Base-by-base conservation (phyloP, 2,113 vertebrate genomes). In the Callospermophilus lateralis region DNA sequence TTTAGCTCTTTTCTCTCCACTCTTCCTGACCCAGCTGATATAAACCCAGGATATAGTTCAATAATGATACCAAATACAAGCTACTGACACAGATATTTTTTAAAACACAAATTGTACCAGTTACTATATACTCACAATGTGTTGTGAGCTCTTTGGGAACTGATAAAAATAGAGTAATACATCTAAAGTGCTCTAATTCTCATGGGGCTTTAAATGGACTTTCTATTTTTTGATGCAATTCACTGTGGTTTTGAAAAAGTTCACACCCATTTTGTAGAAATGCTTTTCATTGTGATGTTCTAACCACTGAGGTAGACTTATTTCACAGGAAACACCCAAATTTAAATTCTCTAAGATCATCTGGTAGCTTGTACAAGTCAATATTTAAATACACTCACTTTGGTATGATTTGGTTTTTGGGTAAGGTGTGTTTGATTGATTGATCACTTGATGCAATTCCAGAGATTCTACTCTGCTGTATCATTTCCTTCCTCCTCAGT, bases 171-270 rank as follows among this genome's bases (percentile, higher is more conserved):
- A 94, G 26, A 85, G 1, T 42, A 70, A 79, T 37, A 30, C 24
- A 42, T 74, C 70, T 28, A 65, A 91, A 61, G 37, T 4, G 48
- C 12, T 84, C 1, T 22, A 58, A 65, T 92, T 88, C 32, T 86
- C 39, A n/a, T 48, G 9, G 2, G 79, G 2, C 45, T 94, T 84
- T 84, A 32, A 63, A 8, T 26, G 1, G 3, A 83, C n/a, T 95
- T 94, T 70, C 15, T 8, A 65, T 84, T 85, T 86, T 96, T 94
- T 84, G 26, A 37, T 86, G 2, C 11, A 90, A 58, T 24, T 74
- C 2, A 63, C 1, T 45, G 19, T 84, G 32, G 22, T 72, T 97
- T 77, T 93, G 58, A 67, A 83, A 5, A 80, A 74, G 12, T 89
- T 95, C 8, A 84, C 2, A 80, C 4, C 2, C 6, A 58, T 6